Percentiles rank a stretch among this genome's conserved stretches.
Evolutionary conservation across 2,113 vertebrate genomes (phyloP).

Genomic region (Phrynosoma blainvillii): DNA sequence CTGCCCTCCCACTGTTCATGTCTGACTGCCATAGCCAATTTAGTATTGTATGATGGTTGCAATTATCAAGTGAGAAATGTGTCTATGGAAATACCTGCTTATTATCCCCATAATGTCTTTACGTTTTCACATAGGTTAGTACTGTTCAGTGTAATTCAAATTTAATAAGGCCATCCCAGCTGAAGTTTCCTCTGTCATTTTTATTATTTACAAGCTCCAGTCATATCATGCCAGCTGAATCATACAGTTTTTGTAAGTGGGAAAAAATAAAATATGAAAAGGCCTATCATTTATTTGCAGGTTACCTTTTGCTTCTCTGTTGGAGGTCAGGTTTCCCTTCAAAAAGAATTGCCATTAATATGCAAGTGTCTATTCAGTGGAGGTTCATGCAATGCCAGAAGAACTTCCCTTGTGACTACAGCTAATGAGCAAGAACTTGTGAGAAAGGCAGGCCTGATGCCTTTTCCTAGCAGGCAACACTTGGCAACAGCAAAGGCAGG

Average conservation of each 20-base stretch:
- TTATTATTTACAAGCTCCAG: constrained; percentile 11
- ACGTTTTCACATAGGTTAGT: constrained; percentile 45
- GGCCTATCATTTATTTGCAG: background rate
- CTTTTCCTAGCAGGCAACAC: background rate
- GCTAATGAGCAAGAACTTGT: background rate
- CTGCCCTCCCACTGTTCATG: background rate
- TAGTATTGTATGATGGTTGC: background rate
- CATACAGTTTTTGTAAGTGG: background rate
- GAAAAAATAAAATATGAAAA: constrained; percentile 1
- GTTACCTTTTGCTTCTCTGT: background rate
- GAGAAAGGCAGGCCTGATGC: background rate
- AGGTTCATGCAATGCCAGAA: background rate
- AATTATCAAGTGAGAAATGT: background rate
- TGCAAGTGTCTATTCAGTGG: background rate
- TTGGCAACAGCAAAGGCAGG: background rate
- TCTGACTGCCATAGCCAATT: background rate
- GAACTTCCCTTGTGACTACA: background rate
- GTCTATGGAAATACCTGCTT: background rate
- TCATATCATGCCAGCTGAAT: constrained; percentile 36
- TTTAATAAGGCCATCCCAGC: constrained; percentile 36
- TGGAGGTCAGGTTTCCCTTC: background rate
- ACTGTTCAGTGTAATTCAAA: constrained; percentile 16
- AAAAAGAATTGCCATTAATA: background rate
- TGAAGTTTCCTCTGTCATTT: background rate
- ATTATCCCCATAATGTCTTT: background rate